Percentiles rank a stretch among this genome's conserved stretches.
These are phyloP conservation scores for Thereuonema tuberculata DNA, from an alignment of 1,140 invertebrate genomes.

Conservation along the genomic window DNA sequence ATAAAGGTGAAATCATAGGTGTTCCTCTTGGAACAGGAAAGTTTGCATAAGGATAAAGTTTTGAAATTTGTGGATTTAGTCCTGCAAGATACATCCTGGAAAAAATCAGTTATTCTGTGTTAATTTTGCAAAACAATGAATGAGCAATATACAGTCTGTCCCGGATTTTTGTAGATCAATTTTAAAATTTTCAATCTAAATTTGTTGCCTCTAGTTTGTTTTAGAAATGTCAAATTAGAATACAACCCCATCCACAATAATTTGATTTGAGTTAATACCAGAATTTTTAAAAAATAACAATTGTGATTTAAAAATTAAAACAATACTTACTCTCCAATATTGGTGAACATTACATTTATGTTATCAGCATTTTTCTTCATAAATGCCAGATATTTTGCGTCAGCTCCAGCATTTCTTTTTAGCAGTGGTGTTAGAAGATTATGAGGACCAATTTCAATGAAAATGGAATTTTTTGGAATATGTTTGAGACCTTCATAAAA, in stretches of 20 bases:
- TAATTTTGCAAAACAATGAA: too few relatives aligned
- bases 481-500: conserved; percentile 56
- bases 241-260: too few relatives aligned
- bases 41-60: conserved; percentile 55
- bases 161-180: too few relatives aligned
- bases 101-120: too few relatives aligned
- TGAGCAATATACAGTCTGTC: too few relatives aligned
- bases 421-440: conserved; percentile 74
- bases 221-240: too few relatives aligned
- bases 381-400: conserved; percentile 52
- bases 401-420: conserved; percentile 49
- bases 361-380: conserved; percentile 56
- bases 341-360: conserved; percentile 49
- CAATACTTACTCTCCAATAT: conserved; percentile 56
- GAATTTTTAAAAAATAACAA: neutral
- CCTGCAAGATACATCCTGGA: conserved; percentile 61
- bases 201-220: too few relatives aligned
- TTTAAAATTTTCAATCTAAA: too few relatives aligned
- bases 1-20: conserved; percentile 34
- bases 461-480: conserved; percentile 72
- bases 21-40: conserved; percentile 81
- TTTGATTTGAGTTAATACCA: too few relatives aligned
- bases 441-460: conserved; percentile 86
- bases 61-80: conserved; percentile 52
- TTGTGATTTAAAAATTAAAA: neutral